phyloP scores from a whole-genome alignment of 2,888 invertebrate species.

The Archaeoteleia sp. region DNA sequence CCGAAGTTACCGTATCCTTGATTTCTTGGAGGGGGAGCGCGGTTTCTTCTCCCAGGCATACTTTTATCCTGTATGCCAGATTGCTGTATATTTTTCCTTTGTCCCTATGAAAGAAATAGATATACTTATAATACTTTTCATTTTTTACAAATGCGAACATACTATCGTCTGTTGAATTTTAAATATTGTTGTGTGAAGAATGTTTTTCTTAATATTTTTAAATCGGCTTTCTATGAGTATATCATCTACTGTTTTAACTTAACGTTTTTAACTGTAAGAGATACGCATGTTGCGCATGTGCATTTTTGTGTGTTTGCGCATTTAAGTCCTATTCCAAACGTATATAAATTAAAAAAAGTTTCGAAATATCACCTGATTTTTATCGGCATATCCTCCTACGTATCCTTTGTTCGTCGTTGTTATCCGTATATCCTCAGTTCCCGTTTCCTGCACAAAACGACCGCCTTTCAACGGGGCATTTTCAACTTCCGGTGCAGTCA shows the following conservation, averaged over 20 bases:
- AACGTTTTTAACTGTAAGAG: no score
- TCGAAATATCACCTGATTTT: constrained; percentile 2
- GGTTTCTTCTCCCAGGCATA: background rate
- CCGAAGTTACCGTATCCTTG: background rate
- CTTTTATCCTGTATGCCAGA: constrained; percentile 2
- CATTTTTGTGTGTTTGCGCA: constrained; percentile 1
- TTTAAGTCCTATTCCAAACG: no score
- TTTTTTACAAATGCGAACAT: background rate
- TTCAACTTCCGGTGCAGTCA: constrained; percentile 31
- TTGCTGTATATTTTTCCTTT: constrained; percentile 15
- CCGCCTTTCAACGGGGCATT: constrained; percentile 47
- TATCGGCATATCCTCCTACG: no score
- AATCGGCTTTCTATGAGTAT: no score
- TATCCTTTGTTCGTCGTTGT: constrained; percentile 61
- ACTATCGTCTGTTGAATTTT: no score
- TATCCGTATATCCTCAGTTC: constrained; percentile 63
- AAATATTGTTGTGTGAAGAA: no score
- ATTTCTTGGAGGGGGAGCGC: background rate
- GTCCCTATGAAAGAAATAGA: constrained; percentile 4
- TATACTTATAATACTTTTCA: background rate
- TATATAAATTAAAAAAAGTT: background rate
- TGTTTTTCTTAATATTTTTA: no score
- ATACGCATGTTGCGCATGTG: no score
- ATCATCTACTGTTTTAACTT: no score
- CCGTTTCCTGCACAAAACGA: constrained; percentile 65